phyloP scores from a whole-genome alignment of 2,888 invertebrate species.

The Trachelus troglodyta region DNA sequence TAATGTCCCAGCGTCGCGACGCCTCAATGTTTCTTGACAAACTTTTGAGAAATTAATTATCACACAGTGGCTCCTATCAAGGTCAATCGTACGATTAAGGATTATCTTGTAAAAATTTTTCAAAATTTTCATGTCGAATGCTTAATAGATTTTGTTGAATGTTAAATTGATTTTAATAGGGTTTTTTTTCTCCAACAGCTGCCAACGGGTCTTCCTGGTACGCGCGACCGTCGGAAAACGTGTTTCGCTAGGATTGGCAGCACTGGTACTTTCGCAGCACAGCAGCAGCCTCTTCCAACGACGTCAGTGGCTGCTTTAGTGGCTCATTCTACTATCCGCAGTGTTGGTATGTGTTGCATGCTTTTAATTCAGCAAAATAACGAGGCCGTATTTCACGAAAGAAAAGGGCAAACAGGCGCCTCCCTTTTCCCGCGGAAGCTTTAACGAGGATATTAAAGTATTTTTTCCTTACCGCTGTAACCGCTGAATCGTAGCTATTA shows the following conservation, averaged over 20 bases:
- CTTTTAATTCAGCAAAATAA: slow-evolving; percentile 53
- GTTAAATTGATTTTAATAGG: too few species aligned
- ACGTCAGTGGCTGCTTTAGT: neutral
- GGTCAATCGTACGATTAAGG: neutral
- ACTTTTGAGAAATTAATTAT: neutral
- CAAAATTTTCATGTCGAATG: neutral
- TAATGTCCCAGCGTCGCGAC: neutral
- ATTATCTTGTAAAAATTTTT: neutral
- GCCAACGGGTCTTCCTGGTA: neutral
- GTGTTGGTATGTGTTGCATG: slow-evolving; percentile 34
- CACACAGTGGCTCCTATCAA: neutral
- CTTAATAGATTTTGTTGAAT: neutral
- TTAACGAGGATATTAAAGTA: slow-evolving; percentile 53
- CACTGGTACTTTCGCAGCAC: neutral
- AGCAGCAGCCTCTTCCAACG: neutral
- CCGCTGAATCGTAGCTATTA: neutral
- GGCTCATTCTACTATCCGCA: neutral
- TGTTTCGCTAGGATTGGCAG: neutral
- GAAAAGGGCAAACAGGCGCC: slow-evolving; percentile 22
- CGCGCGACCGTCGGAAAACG: too few species aligned
- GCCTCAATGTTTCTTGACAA: neutral
- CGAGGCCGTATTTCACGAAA: slow-evolving; percentile 44
- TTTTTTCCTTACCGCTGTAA: slow-evolving; percentile 34
- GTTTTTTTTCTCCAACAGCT: neutral
- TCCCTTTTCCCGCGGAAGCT: slow-evolving; percentile 29